Conservation (phyloP, 2,113 vertebrate genomes). For the Upupa epops region DNA sequence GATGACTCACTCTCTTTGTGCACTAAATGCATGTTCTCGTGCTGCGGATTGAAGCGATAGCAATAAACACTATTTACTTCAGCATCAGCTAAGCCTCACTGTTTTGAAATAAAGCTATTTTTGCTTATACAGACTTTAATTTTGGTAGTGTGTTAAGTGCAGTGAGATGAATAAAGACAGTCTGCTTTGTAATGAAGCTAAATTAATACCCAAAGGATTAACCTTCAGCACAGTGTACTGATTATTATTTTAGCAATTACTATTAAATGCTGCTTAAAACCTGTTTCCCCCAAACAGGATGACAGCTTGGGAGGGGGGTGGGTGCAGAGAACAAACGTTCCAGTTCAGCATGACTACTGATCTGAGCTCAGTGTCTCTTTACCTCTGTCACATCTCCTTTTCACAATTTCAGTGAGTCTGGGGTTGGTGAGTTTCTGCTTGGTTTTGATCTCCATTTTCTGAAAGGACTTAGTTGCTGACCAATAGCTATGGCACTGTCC, state of each 20-base stretch:
- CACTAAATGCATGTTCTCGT: neutral
- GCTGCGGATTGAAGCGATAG: neutral
- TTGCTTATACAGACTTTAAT: slow-evolving; percentile 44
- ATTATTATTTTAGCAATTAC: slow-evolving; percentile 45
- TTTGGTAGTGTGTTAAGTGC: slow-evolving; percentile 38
- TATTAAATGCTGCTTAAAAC: slow-evolving; percentile 22
- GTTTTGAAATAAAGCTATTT: slow-evolving; percentile 45
- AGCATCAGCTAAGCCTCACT: neutral
- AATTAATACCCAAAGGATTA: slow-evolving; percentile 70
- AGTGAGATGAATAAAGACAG: slow-evolving; percentile 17
- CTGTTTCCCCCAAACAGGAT: neutral
- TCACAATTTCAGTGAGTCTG: neutral
- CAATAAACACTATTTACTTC: slow-evolving; percentile 13
- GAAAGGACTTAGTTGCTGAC: neutral
- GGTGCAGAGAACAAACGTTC: neutral
- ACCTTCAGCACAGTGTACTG: neutral
- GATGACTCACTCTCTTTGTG: neutral
- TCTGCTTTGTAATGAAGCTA: slow-evolving; percentile 49
- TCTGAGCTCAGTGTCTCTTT: neutral
- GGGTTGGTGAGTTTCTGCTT: neutral
- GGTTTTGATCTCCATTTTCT: neutral
- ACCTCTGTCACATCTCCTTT: neutral
- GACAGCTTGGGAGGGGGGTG: neutral
- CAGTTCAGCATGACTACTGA: neutral
- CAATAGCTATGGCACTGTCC: neutral